Evolutionary conservation across 2,797 vertebrate genomes (phyloP).

Genomic region (Dromococcyx pavoninus): DNA sequence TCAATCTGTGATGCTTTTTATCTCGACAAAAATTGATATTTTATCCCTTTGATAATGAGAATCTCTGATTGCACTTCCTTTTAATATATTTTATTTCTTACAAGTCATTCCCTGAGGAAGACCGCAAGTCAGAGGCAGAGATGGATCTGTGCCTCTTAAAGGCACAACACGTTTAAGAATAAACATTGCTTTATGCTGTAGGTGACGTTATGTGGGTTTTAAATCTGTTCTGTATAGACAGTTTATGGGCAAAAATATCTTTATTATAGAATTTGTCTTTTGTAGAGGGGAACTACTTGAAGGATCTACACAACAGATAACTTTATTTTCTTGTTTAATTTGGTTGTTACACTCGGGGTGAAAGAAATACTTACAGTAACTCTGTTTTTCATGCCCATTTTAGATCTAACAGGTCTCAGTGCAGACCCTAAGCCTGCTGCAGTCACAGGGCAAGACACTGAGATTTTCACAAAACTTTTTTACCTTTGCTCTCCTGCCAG

Average conservation of each 20-base stretch:
- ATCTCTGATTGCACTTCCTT: conserved; percentile 61
- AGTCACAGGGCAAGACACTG: neutral
- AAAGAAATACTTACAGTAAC: neutral
- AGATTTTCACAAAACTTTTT: neutral
- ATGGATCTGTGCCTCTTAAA: conserved; percentile 26
- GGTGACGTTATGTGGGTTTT: neutral
- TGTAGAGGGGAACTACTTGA: neutral
- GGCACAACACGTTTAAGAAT: neutral
- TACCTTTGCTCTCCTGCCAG: neutral
- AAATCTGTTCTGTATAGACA: neutral
- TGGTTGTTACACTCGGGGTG: neutral
- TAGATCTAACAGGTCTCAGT: neutral
- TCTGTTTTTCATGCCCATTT: neutral
- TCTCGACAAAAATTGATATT: conserved; percentile 74
- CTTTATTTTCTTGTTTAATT: neutral
- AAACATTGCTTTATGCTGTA: conserved; percentile 8
- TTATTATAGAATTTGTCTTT: neutral
- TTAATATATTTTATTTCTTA: conserved; percentile 61
- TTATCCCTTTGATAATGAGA: conserved; percentile 72
- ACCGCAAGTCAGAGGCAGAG: conserved; percentile 46
- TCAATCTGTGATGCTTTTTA: conserved; percentile 68
- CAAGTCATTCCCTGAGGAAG: conserved; percentile 45
- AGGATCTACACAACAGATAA: neutral
- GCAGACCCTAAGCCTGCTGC: neutral
- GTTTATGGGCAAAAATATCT: neutral